Conservation (phyloP, 2,113 vertebrate species). For the Aegotheles bennettii region DNA sequence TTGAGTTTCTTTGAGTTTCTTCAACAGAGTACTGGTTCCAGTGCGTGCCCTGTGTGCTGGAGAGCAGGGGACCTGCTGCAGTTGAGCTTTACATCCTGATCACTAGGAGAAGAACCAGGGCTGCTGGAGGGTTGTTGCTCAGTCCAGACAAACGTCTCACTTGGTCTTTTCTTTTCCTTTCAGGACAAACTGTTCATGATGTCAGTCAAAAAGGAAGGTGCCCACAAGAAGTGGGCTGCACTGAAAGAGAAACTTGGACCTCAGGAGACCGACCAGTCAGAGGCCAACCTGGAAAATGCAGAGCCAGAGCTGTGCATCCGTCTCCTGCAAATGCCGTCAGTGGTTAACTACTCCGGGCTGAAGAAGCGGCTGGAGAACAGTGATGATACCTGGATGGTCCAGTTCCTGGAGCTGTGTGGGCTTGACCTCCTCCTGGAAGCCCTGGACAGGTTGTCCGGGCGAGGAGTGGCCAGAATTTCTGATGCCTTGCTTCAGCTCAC, state of each 20-base stretch:
- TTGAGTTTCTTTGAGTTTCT: background rate
- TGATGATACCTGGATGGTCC: slow-evolving; percentile 91
- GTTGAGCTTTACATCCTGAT: background rate
- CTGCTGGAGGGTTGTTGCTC: background rate
- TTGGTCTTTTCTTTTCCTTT: background rate
- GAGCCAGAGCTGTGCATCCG: slow-evolving; percentile 95
- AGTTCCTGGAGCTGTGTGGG: slow-evolving; percentile 93
- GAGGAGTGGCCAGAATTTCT: slow-evolving; percentile 88
- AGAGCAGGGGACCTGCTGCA: background rate
- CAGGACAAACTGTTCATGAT: slow-evolving; percentile 69
- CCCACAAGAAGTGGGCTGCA: slow-evolving; percentile 87
- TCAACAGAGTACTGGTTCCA: background rate
- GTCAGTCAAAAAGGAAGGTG: slow-evolving; percentile 79
- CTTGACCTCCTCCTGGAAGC: slow-evolving; percentile 95
- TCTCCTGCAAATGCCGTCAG: slow-evolving; percentile 90
- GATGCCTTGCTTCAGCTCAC: slow-evolving; percentile 96
- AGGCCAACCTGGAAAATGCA: slow-evolving; percentile 93
- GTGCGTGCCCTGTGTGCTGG: background rate
- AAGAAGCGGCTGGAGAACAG: slow-evolving; percentile 91
- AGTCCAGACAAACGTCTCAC: background rate
- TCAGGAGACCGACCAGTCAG: slow-evolving; percentile 85
- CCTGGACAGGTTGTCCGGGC: slow-evolving; percentile 88
- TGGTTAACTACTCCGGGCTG: slow-evolving; percentile 95
- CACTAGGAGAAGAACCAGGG: background rate
- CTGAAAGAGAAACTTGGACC: slow-evolving; percentile 86